A percentile compares a stretch with the other conserved stretches of the same genome.
These are phyloP conservation scores for Catostylus mosaicus DNA, from an alignment of 30 jellyfish, hydroid and myxozoan genomes.

Conservation along the genomic window DNA sequence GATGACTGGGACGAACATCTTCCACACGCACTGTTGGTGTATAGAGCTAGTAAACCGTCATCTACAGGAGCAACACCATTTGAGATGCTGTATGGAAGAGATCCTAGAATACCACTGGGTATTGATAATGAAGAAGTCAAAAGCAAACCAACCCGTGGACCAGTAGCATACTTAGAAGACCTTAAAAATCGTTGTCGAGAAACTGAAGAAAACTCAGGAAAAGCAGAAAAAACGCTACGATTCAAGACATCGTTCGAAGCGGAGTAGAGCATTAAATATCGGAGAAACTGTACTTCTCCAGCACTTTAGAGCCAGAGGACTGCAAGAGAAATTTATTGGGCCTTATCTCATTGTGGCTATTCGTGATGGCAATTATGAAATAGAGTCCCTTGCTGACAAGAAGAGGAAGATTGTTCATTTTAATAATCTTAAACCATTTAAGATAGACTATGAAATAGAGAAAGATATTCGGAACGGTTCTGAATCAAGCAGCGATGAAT, in stretches of 20 bases:
- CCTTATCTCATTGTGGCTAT: background rate
- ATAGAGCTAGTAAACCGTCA: conserved; percentile 12
- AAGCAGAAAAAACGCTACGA: conserved; percentile 9
- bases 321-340: conserved; percentile 4
- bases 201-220: conserved; percentile 8
- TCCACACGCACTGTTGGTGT: conserved; percentile 27
- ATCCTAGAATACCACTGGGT: conserved; percentile 34
- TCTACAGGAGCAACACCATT: conserved; percentile 51
- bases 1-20: conserved; percentile 48
- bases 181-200: conserved; percentile 1
- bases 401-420: conserved; percentile 8
- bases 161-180: background rate
- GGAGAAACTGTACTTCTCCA: background rate
- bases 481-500: background rate
- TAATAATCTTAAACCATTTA: background rate
- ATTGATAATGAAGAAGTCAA: background rate
- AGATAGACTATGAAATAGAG: conserved; percentile 12
- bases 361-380: background rate
- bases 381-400: background rate
- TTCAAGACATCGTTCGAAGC: background rate
- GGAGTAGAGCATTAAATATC: background rate
- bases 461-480: background rate
- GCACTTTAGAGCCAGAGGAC: conserved; percentile 5
- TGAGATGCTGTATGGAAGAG: conserved; percentile 53
- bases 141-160: conserved; percentile 8